Evolutionary conservation across 2,113 vertebrate genomes (phyloP), one percentile per base, ranked within the genome.

Genomic region (Trinectes maculatus): DNA sequence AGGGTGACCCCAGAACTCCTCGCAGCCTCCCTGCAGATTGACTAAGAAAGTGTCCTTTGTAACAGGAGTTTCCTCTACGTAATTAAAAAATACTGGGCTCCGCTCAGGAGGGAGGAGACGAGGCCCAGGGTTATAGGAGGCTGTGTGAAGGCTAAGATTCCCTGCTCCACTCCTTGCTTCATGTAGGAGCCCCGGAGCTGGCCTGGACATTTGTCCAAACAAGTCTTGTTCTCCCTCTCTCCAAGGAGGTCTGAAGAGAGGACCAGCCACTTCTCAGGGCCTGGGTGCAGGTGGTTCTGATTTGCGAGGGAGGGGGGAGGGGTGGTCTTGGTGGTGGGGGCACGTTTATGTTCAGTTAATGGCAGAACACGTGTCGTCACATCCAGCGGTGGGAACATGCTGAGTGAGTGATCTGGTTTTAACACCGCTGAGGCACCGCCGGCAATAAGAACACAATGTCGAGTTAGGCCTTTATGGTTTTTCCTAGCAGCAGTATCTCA

Each of bases 31-130:
- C 80, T 74, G 64, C 68, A 85, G 82, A 85, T 81, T 25, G 49
- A 80, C 71, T 70, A 63, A 88, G 83, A 90, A 83, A 80, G 85
- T 88, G 80, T 87, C 85, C 87, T 89, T 90, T 91, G 89, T 89
- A 91, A 91, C 87, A 83, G 54, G 86, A 91, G 89, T 91, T 90
- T 92, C 90, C 91, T 91, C 85, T 60, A 76, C 34, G 51, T 89
- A 89, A 91, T 91, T 91, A 86, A 87, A 89, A 90, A 87, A 90
- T 89, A 90, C 85, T 82, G 73, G 59, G 70, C 51, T 73, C 57
- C 33, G 79, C 69, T 77, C 57, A 77, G 70, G 44, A 70, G 80
- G 82, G 79, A 75, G 79, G 73, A 60, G 82, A 80, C 26, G 28
- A 54, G 61, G 71, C 57, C 78, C 3, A 8, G 56, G 74, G 66